Conservation (phyloP, 2,888 invertebrate genomes). For the Muschampia plurimacula region DNA sequence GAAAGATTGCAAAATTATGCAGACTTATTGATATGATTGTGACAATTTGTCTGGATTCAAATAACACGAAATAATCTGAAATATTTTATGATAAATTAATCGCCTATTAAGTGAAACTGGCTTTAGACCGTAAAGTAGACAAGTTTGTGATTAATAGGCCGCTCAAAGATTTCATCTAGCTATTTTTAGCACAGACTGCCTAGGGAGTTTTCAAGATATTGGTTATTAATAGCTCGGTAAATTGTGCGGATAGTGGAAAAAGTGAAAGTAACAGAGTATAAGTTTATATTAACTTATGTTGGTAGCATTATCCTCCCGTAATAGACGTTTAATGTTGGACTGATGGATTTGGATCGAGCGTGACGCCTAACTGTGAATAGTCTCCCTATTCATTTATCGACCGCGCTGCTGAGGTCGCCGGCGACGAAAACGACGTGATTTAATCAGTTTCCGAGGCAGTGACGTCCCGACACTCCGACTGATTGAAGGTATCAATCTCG, state of each 20-base stretch:
- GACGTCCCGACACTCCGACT: constrained; percentile 74
- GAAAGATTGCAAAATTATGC: constrained; percentile 60
- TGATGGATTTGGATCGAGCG: constrained; percentile 70
- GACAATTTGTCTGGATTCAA: constrained; percentile 25
- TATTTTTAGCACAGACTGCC: constrained; percentile 30
- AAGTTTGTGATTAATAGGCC: constrained; percentile 31
- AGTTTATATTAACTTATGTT: constrained; percentile 28
- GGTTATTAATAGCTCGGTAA: constrained; percentile 25
- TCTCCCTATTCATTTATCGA: constrained; percentile 69
- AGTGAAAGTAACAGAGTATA: constrained; percentile 29
- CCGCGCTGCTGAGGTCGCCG: constrained; percentile 49
- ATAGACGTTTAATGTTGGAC: constrained; percentile 58
- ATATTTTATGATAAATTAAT: constrained; percentile 36
- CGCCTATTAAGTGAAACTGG: constrained; percentile 26
- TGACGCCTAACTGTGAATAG: constrained; percentile 73
- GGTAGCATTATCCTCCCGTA: constrained; percentile 44
- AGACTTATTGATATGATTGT: constrained; percentile 36
- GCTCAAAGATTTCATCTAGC: constrained; percentile 31
- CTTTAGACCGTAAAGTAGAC: constrained; percentile 23
- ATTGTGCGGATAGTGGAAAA: constrained; percentile 24
- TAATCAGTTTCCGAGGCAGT: constrained; percentile 76
- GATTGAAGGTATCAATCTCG: constrained; percentile 83
- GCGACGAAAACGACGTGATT: constrained; percentile 80
- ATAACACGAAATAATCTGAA: constrained; percentile 15
- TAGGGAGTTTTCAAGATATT: constrained; percentile 29